These are phyloP conservation scores for Apis cerana DNA, from an alignment of 1,140 invertebrate genomes.

Conservation along the genomic window DNA sequence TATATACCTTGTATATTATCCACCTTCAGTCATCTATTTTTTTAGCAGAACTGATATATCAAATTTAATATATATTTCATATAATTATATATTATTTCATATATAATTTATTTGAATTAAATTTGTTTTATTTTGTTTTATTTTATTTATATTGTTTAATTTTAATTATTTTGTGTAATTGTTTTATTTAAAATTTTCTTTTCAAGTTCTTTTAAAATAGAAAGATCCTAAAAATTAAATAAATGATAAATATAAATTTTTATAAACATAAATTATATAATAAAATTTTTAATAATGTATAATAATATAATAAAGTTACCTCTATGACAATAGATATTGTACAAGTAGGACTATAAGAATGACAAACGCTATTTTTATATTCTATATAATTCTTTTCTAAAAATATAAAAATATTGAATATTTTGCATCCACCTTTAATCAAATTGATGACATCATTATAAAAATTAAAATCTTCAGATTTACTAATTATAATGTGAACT, in stretches of 20 bases:
- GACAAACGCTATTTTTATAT: constrained; percentile 56
- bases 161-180: background rate
- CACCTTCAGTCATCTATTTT: background rate
- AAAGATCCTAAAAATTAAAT: constrained; percentile 37
- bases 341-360: constrained; percentile 52
- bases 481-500: constrained; percentile 70
- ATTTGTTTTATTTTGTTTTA: background rate
- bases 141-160: background rate
- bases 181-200: background rate
- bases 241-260: background rate
- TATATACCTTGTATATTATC: background rate
- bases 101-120: background rate
- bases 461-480: constrained; percentile 57
- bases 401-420: constrained; percentile 63
- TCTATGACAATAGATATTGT: constrained; percentile 70
- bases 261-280: background rate
- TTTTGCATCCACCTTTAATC: constrained; percentile 66
- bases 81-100: too few species aligned
- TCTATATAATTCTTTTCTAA: constrained; percentile 53
- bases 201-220: constrained; percentile 31
- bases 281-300: background rate
- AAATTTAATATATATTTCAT: background rate
- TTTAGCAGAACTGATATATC: too few species aligned
- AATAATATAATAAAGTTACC: constrained; percentile 39
- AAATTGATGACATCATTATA: constrained; percentile 68